Base-by-base conservation (phyloP, 1,140 invertebrate species). In the Asbolus verrucosus region DNA sequence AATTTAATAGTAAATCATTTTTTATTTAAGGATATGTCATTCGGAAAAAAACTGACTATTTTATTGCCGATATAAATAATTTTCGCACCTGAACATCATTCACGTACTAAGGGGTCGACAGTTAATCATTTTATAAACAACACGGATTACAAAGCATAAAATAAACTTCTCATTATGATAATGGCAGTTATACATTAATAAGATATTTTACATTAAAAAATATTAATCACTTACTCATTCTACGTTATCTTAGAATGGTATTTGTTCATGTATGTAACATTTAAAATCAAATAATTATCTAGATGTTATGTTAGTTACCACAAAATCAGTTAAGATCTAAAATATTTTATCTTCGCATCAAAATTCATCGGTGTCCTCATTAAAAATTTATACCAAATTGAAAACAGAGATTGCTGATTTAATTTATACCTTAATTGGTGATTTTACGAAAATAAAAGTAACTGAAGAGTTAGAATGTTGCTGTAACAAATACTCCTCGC, bases 401-500 rank as follows among this genome's bases (percentile, higher is more conserved):
- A 46, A 46, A 46, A 16, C 15, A 8, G 41, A 46, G 15, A 41
- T 41, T 8, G 13, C 16, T 18, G 18, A 9, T 46, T 46, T 19
- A 41, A 46, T 46, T 46, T 19, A 46, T 46, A 19, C 16, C 5
- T 46, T 46, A 46, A 46, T 46, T 46, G 41, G 41, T 19, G 6
- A 19, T 19, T 19, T 46, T 46, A 27, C 9, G 41, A 46, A 46
- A 46, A 46, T 46, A 46, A 46, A 46, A 19, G 41, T 46, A 27
- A 4, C 15, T 46, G 15, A 46, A 46, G 18, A 46, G 15, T 46
- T 46, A 46, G 41, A 46, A 46, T 21, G 16, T 1, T 39, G 18
- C 41, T 46, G 18, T 21, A 0, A 46, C 6, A 46, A 19, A 46
- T 46, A 46, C 9, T 46, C 1, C 5, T 16, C 19, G 41, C 0